phyloP scores from a whole-genome alignment of 2,797 vertebrate genomes.

The Catamblyrhynchus diadema region DNA sequence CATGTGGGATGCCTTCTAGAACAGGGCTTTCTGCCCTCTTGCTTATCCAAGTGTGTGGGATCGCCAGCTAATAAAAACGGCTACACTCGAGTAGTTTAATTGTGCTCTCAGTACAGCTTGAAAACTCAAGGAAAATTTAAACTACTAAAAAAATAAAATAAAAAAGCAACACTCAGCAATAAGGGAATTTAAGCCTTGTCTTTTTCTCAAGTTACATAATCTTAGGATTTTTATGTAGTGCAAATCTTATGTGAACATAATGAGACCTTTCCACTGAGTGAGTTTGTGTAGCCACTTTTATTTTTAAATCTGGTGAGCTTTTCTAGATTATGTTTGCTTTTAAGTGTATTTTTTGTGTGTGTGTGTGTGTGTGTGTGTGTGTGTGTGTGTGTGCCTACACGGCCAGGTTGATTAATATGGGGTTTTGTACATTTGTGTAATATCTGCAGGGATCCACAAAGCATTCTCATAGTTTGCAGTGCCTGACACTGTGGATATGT shows the following conservation, averaged over 20 bases:
- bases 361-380: background rate
- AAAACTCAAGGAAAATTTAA: background rate
- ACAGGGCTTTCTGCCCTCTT: background rate
- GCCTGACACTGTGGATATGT: background rate
- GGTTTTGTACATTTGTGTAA: background rate
- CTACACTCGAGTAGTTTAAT: background rate
- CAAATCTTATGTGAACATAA: background rate
- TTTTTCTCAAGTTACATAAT: background rate
- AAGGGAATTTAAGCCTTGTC: background rate
- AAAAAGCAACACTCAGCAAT: background rate
- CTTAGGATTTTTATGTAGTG: background rate
- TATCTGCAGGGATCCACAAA: background rate
- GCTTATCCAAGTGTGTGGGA: background rate
- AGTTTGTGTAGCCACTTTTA: background rate
- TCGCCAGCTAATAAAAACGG: background rate
- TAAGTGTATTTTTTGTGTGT: background rate
- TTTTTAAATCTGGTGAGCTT: background rate
- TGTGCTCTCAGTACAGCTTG: background rate
- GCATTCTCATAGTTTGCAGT: background rate
- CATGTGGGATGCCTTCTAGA: background rate
- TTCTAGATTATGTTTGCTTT: background rate
- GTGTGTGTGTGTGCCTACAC: background rate
- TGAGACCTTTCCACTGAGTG: background rate
- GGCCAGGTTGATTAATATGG: background rate
- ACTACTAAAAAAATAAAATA: background rate